Evolutionary conservation across 2,888 invertebrate genomes (phyloP).

Genomic region (Dasysyrphus tricinctus): DNA sequence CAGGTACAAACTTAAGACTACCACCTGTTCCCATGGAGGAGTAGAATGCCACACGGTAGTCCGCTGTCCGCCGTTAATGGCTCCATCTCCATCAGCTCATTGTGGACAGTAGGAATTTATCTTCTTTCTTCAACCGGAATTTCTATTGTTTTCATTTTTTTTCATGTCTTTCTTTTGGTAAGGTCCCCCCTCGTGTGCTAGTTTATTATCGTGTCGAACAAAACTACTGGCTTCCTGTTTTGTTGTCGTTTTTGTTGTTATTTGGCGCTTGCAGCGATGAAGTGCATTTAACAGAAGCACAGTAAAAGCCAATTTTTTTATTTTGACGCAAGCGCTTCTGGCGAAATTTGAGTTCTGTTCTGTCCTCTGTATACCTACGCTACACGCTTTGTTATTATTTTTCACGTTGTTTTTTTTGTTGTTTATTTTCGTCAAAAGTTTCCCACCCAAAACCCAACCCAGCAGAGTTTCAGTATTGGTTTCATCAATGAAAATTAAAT

Average conservation of each 20-base stretch:
- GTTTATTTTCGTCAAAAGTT: conserved; percentile 13
- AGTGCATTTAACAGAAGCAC: conserved; percentile 27
- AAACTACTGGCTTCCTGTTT: conserved; percentile 63
- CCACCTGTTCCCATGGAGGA: conserved; percentile 60
- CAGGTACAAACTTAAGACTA: conserved; percentile 22
- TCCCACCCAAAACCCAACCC: not conserved
- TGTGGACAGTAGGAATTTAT: conserved; percentile 17
- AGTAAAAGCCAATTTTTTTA: conserved; percentile 16
- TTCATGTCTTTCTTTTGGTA: not conserved
- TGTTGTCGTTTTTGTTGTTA: conserved; percentile 26
- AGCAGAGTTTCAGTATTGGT: conserved; percentile 42
- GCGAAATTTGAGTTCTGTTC: not conserved
- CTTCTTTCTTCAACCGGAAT: conserved; percentile 44
- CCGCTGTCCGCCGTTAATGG: conserved; percentile 20
- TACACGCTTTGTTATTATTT: conserved; percentile 67
- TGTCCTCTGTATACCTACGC: conserved; percentile 6
- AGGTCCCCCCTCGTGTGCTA: not conserved
- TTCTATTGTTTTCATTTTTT: conserved; percentile 67
- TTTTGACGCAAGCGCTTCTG: conserved; percentile 72
- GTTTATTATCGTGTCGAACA: conserved; percentile 7
- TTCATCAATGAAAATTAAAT: conserved; percentile 71
- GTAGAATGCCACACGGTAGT: conserved; percentile 51
- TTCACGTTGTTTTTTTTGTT: conserved; percentile 33
- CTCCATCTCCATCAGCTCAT: conserved; percentile 34
- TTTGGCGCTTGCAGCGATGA: conserved; percentile 24